Percentiles rank a stretch among this genome's conserved stretches.
phyloP scores from a whole-genome alignment of 1,140 invertebrate genomes.

The Zaprionus ornatus region DNA sequence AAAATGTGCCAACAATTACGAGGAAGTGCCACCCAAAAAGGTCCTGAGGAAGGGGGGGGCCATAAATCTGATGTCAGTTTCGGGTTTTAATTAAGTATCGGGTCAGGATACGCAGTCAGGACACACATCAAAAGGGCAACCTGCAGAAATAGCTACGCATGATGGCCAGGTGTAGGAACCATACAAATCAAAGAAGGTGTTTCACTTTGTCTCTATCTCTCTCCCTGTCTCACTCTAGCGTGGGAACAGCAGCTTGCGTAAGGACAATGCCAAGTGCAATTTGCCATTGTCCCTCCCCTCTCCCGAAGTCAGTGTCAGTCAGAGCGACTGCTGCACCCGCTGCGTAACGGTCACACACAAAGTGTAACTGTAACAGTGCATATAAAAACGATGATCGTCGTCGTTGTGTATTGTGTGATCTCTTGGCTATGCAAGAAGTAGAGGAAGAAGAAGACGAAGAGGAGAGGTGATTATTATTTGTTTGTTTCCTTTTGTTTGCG shows the following conservation, averaged over 20 bases:
- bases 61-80: constrained; percentile 74
- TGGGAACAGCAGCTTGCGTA: constrained; percentile 76
- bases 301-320: constrained; percentile 14
- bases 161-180: constrained; percentile 58
- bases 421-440: constrained; percentile 36
- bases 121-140: constrained; percentile 47
- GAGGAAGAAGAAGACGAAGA: constrained; percentile 30
- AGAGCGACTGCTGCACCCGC: constrained; percentile 48
- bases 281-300: constrained; percentile 55
- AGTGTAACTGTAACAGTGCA: constrained; percentile 56
- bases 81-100: constrained; percentile 69
- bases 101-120: background rate
- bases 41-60: constrained; percentile 12
- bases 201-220: background rate
- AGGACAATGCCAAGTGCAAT: constrained; percentile 80
- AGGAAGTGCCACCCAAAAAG: constrained; percentile 64
- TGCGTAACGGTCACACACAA: constrained; percentile 59
- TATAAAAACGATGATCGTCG: constrained; percentile 39
- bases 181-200: constrained; percentile 66
- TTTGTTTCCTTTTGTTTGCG: constrained; percentile 52
- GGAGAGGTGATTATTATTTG: constrained; percentile 63
- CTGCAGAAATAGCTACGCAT: constrained; percentile 59
- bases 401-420: constrained; percentile 23
- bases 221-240: constrained; percentile 30
- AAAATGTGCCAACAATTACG: constrained; percentile 63